phyloP scores from a whole-genome alignment of 1,140 invertebrate species.

The Drosophila bocqueti region DNA sequence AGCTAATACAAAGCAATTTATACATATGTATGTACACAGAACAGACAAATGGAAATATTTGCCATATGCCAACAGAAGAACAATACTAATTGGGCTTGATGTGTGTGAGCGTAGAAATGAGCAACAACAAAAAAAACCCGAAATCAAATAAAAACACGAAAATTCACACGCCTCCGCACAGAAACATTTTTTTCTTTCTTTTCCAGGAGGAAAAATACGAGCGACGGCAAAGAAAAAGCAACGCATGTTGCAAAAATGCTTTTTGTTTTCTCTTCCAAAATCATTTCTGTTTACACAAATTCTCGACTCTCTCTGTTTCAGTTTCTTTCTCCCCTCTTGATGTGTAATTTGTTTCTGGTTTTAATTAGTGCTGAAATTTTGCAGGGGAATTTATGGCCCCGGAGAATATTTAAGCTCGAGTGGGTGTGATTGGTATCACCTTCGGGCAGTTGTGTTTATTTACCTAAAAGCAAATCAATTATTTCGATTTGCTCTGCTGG shows the following conservation, averaged over 20 bases:
- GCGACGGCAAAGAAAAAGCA: slow-evolving; percentile 9
- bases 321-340: background rate
- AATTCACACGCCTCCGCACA: slow-evolving; percentile 46
- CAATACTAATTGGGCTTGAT: slow-evolving; percentile 53
- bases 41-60: slow-evolving; percentile 46
- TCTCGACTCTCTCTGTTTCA: background rate
- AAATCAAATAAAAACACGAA: slow-evolving; percentile 37
- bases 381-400: slow-evolving; percentile 26
- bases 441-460: slow-evolving; percentile 40
- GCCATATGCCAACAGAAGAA: slow-evolving; percentile 48
- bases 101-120: slow-evolving; percentile 26
- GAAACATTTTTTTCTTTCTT: background rate
- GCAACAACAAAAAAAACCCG: slow-evolving; percentile 29
- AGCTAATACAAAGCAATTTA: slow-evolving; percentile 50
- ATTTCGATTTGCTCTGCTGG: slow-evolving; percentile 28
- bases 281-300: slow-evolving; percentile 28
- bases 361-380: slow-evolving; percentile 39
- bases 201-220: background rate
- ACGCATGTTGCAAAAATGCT: slow-evolving; percentile 36
- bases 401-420: slow-evolving; percentile 13
- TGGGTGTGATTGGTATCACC: slow-evolving; percentile 36
- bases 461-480: slow-evolving; percentile 51
- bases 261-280: slow-evolving; percentile 34
- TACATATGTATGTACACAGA: slow-evolving; percentile 37
- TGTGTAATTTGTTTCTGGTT: slow-evolving; percentile 40